Evolutionary conservation across 2,113 vertebrate species (phyloP).

Genomic region (Cyphomyrus plagiostoma): DNA sequence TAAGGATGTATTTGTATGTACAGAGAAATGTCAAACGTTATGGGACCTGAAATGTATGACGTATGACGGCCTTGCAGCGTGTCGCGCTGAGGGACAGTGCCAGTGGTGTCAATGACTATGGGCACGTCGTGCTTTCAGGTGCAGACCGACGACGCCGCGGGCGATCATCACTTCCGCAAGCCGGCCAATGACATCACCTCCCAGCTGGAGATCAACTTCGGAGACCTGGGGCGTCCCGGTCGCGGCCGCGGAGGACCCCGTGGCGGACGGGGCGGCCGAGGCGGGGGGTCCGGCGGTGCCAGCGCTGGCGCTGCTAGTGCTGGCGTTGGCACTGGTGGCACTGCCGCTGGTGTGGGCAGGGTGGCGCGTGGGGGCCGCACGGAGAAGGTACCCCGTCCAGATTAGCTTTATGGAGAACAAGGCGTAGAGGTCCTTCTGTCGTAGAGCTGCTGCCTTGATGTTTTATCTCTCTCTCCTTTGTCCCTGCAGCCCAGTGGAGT

Average conservation of each 20-base stretch:
- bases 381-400: constrained; percentile 72
- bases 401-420: background rate
- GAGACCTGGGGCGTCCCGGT: constrained; percentile 87
- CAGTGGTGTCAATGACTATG: background rate
- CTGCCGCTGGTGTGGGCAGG: constrained; percentile 45
- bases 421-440: background rate
- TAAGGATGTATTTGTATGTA: background rate
- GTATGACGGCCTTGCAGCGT: background rate
- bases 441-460: background rate
- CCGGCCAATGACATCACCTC: constrained; percentile 96
- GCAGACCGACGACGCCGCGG: constrained; percentile 64
- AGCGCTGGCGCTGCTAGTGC: background rate
- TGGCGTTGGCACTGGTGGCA: accelerated
- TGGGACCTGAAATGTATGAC: background rate
- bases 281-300: background rate
- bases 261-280: constrained; percentile 61
- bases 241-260: constrained; percentile 88
- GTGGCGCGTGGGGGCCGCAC: constrained; percentile 75
- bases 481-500: constrained; percentile 71
- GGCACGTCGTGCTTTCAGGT: constrained; percentile 33
- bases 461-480: constrained; percentile 20
- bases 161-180: constrained; percentile 92
- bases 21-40: background rate
- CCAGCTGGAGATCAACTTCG: constrained; percentile 98
- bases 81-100: background rate